These are phyloP conservation scores for Melanargia galathea DNA, from an alignment of 2,888 invertebrate species.

Conservation along the genomic window DNA sequence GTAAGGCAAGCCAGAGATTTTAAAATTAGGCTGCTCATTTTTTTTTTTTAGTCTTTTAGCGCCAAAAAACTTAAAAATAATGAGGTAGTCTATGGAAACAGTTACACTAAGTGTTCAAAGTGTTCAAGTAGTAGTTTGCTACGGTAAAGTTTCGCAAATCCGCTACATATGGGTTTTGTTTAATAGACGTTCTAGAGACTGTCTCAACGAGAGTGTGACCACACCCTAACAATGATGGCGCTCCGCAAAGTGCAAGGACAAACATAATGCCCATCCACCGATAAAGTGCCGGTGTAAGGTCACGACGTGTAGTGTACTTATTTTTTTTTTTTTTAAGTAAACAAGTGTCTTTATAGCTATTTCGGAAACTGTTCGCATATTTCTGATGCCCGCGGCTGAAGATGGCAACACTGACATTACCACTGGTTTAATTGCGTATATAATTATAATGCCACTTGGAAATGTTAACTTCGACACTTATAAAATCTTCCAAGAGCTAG, in stretches of 20 bases:
- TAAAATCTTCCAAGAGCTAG: not conserved
- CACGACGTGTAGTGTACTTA: slow-evolving; percentile 35
- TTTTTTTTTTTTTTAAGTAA: slow-evolving; percentile 40
- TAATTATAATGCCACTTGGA: slow-evolving; percentile 13
- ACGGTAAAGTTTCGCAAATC: not conserved
- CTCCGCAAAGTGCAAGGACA: slow-evolving; percentile 62
- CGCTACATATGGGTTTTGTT: not conserved
- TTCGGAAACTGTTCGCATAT: slow-evolving; percentile 26
- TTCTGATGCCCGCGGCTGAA: slow-evolving; percentile 17
- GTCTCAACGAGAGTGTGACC: slow-evolving; percentile 35
- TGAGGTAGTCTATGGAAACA: not conserved
- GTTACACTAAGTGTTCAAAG: not conserved
- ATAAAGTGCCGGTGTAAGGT: slow-evolving; percentile 52
- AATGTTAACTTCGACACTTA: slow-evolving; percentile 5
- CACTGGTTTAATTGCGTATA: slow-evolving; percentile 6
- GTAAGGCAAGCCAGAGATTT: too few relatives aligned
- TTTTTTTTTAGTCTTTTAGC: too few relatives aligned
- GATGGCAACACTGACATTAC: slow-evolving; percentile 24
- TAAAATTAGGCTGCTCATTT: too few relatives aligned
- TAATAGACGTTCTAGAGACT: not conserved
- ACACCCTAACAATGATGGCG: slow-evolving; percentile 43
- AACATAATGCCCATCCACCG: slow-evolving; percentile 56
- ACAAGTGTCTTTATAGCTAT: slow-evolving; percentile 47
- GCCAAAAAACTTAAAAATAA: not conserved
- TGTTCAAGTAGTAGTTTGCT: not conserved